Base-by-base conservation (phyloP, 2,113 vertebrate species). In the Lepisosteus oculatus region DNA sequence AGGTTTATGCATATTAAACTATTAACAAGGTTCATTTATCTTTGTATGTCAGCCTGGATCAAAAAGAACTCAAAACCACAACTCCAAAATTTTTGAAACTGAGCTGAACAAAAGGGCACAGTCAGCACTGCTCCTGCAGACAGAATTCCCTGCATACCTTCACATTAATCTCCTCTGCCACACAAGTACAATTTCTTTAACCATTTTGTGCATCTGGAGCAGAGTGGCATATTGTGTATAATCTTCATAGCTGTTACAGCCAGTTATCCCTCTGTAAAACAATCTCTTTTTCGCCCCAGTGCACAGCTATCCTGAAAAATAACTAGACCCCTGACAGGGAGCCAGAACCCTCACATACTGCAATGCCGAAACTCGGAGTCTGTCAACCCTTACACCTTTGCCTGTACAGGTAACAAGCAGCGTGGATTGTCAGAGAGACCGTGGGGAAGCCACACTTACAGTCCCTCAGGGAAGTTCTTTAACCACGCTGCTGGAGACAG, bases 281-380 rank as follows among this genome's bases (percentile, higher is more conserved):
- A 65, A 41, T 65, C 62, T 29, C 59, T 14, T 43, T 13, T 59
- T 55, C 55, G 8, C 57, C 14, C 57, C 14, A 4, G n/a, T 9
- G 8, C 17, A 43, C 62, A 65, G 62, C 62, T 65, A 29, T 29
- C 8, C 29, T 65, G 62, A 29, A 65, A 65, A 65, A 65, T 65
- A 65, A 65, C 62, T 29, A 65, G 62, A 41, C 42, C 42, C 29
- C 62, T 65, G 62, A 41, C 42, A 9, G 62, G 42, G 8, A 29
- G 62, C 62, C 15, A 65, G 29, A 65, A 65, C 29, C 62, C 12
- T 8, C 29, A 65, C 29, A 3, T 65, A 65, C 13, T 65, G 62
- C 62, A 65, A 65, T 42, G 62, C 17, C 29, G 8, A 65, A 43
- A 65, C 17, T 65, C 42, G 62, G 62, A 65, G 13, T 65, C 62